Conservation (phyloP, 2,888 invertebrate genomes). For the Eristalis tenax region DNA sequence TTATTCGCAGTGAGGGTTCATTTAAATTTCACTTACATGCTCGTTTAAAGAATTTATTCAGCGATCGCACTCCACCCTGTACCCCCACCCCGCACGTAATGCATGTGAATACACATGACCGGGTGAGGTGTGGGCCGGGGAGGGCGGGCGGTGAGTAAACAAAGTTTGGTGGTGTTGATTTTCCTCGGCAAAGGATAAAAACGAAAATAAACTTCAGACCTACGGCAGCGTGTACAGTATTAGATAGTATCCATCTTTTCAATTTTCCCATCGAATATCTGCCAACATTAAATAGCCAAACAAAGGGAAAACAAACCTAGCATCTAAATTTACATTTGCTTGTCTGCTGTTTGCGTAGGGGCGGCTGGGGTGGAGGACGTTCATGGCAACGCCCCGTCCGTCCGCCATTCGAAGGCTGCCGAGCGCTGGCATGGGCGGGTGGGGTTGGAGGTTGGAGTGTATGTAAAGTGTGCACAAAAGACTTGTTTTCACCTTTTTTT, state of each 20-base stretch:
- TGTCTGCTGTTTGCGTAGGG: constrained; percentile 25
- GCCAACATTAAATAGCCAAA: constrained; percentile 40
- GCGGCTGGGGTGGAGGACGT: background rate
- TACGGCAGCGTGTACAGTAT: background rate
- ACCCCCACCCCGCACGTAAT: background rate
- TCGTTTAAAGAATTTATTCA: background rate
- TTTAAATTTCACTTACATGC: constrained; percentile 23
- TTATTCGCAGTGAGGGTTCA: background rate
- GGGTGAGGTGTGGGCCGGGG: background rate
- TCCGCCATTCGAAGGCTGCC: too few relatives aligned
- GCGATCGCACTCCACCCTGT: background rate
- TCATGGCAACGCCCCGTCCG: background rate
- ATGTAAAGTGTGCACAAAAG: constrained; percentile 34
- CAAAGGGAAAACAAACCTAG: constrained; percentile 33
- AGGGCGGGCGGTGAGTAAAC: background rate
- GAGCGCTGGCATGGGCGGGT: background rate
- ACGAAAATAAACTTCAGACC: background rate
- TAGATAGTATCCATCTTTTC: constrained; percentile 12
- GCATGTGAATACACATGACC: background rate
- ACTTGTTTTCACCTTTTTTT: constrained; percentile 3
- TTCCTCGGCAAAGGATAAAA: constrained; percentile 4
- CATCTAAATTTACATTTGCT: constrained; percentile 51
- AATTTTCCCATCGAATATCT: constrained; percentile 29
- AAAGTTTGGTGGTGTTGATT: constrained; percentile 14
- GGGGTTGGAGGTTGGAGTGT: background rate